phyloP scores from a whole-genome alignment of 2,888 invertebrate genomes.

The Pachliopta kotzebuea region DNA sequence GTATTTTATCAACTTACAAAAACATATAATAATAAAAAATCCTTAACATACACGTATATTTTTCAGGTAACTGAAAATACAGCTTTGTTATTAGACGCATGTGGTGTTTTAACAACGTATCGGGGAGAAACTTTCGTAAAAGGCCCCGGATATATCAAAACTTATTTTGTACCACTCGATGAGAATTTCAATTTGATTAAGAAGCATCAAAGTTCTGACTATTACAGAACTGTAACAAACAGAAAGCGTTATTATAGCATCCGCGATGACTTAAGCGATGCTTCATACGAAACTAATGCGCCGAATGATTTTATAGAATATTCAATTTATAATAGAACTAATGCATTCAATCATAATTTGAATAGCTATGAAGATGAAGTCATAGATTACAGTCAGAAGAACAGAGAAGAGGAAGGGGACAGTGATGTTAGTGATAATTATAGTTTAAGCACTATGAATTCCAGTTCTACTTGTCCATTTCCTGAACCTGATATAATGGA shows the following conservation, averaged over 20 bases:
- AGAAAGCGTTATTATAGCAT: slow-evolving; percentile 49
- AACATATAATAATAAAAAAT: too few relatives aligned
- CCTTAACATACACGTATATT: neutral
- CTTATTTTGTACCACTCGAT: slow-evolving; percentile 86
- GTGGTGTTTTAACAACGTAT: slow-evolving; percentile 84
- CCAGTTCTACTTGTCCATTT: slow-evolving; percentile 36
- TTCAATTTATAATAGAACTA: slow-evolving; percentile 39
- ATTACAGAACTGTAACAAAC: slow-evolving; percentile 47
- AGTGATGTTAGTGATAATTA: slow-evolving; percentile 21
- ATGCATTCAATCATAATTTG: slow-evolving; percentile 1
- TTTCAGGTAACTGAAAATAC: slow-evolving; percentile 87
- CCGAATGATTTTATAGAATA: slow-evolving; percentile 39
- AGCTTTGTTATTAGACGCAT: slow-evolving; percentile 83
- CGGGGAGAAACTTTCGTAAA: slow-evolving; percentile 87
- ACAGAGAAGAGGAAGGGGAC: slow-evolving; percentile 28
- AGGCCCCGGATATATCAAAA: slow-evolving; percentile 84
- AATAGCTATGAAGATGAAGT: slow-evolving; percentile 12
- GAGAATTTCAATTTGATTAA: slow-evolving; percentile 78
- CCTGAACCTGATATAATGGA: slow-evolving; percentile 51
- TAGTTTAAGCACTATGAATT: slow-evolving; percentile 22
- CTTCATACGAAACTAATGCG: slow-evolving; percentile 34
- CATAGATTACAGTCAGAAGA: slow-evolving; percentile 35
- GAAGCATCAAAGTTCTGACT: slow-evolving; percentile 54
- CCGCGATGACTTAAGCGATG: slow-evolving; percentile 44
- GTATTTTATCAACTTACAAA: too few relatives aligned